Percentiles rank a stretch among this genome's conserved stretches.
Evolutionary conservation across 1,140 invertebrate species (phyloP).

Genomic region (Bacillus rossius): DNA sequence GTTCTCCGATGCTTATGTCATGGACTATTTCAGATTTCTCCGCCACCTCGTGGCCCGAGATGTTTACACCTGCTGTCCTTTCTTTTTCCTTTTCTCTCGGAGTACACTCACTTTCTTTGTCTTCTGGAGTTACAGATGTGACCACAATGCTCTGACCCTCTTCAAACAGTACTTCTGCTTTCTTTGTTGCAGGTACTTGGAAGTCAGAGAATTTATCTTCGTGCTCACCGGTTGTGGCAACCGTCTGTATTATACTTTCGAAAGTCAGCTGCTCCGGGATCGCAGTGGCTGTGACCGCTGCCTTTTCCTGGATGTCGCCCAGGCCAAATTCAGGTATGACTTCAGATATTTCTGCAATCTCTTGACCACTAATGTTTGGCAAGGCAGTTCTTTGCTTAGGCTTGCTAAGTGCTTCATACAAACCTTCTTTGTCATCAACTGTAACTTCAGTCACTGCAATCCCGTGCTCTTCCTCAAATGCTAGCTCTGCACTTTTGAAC

Average conservation of each 20-base stretch:
- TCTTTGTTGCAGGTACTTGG: slow-evolving; percentile 12
- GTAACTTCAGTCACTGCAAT: slow-evolving; percentile 44
- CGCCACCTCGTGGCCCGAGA: slow-evolving; percentile 15
- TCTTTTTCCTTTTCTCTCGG: slow-evolving; percentile 7
- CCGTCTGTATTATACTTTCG: slow-evolving; percentile 27
- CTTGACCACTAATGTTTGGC: slow-evolving; percentile 39
- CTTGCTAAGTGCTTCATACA: slow-evolving; percentile 24
- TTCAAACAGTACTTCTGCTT: slow-evolving; percentile 12
- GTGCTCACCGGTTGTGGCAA: slow-evolving; percentile 4
- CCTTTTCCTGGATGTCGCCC: neutral
- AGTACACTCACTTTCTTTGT: slow-evolving; percentile 3
- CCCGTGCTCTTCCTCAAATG: slow-evolving; percentile 42
- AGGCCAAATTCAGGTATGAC: slow-evolving; percentile 23
- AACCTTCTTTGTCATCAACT: slow-evolving; percentile 38
- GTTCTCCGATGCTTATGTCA: slow-evolving; percentile 18
- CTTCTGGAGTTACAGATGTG: neutral
- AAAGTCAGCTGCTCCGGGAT: slow-evolving; percentile 28
- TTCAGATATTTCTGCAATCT: slow-evolving; percentile 41
- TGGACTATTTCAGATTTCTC: slow-evolving; percentile 13
- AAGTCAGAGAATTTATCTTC: slow-evolving; percentile 16
- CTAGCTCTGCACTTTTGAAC: slow-evolving; percentile 32
- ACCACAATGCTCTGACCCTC: slow-evolving; percentile 11
- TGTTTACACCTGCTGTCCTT: slow-evolving; percentile 3
- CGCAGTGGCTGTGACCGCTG: slow-evolving; percentile 19
- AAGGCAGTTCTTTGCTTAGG: slow-evolving; percentile 38